Evolutionary conservation across 2,888 invertebrate genomes (phyloP), one percentile per base, ranked within the genome.

Genomic region (Ochropleura leucogaster): DNA sequence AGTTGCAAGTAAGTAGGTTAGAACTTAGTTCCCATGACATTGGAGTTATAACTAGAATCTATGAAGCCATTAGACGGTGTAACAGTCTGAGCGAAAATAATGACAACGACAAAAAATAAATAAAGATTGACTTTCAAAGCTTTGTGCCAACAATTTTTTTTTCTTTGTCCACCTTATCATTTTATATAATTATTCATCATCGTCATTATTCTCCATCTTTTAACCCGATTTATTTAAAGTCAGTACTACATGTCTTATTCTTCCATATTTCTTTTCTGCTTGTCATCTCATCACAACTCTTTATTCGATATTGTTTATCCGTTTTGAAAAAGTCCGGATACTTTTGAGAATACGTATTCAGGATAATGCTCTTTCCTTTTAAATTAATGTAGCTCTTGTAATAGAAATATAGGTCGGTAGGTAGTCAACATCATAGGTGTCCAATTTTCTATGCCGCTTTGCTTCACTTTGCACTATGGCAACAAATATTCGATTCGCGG

Each of bases 11-110:
- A 62, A 66, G 30, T 40, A 66, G 68, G 16, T 64, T 7, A 30
- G 5, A 68, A 12, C 18, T 64, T 30, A 64, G 14, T 8, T 65
- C 6, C 14, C 12, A 30, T 42, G 47, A 20, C 5, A 20, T 16
- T 47, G 40, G 44, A n/a, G 18, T 68, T 51, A 44, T 44, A n/a
- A 10, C 10, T 14, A 53, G 30, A 72, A 72, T 16, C 3, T 16
- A 71, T 55, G 18, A 47, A 42, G 12, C 30, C 4, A 71, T n/a
- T 53, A 70, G 18, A 46, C 16, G 30, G 30, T 71, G 68, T 70
- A 44, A 46, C 53, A n/a, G 46, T 10, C 18, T 46, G 14, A 5
- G 20, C 46, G 53, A 40, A 1, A 9, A n/a, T 55, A 46, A 40
- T 4, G 40, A 16, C 8, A 12, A 12, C 3, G 18, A 44, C 9